Evolutionary conservation across 2,797 vertebrate species (phyloP).

Genomic region (Merluccius polli): DNA sequence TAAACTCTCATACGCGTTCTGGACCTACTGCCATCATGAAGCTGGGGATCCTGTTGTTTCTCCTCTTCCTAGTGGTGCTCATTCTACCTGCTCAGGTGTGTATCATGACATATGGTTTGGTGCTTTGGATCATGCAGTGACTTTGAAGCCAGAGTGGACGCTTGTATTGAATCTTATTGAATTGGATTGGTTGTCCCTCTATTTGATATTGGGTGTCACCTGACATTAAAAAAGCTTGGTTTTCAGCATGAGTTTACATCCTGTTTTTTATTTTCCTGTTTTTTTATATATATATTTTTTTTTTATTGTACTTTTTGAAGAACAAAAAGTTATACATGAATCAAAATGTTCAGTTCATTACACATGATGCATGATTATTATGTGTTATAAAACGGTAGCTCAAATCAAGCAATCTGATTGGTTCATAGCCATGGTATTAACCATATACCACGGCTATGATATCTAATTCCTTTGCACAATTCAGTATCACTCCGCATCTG

Average conservation of each 20-base stretch:
- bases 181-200: background rate
- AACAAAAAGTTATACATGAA: background rate
- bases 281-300: no score
- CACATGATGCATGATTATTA: background rate
- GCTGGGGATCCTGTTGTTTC: conserved; percentile 62
- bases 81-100: conserved; percentile 68
- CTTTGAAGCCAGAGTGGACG: background rate
- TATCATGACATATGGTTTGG: conserved; percentile 28
- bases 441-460: no score
- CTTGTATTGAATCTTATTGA: conserved; percentile 3
- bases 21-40: conserved; percentile 64
- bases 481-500: no score
- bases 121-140: background rate
- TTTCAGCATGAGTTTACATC: background rate
- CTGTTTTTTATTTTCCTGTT: background rate
- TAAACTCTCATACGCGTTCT: conserved; percentile 31
- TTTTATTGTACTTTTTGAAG: background rate
- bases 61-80: conserved; percentile 58
- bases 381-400: no score
- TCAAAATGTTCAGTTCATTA: background rate
- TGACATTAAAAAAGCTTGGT: conserved; percentile 21
- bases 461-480: no score
- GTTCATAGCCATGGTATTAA: no score
- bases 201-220: conserved; percentile 16
- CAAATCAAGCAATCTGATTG: no score